These are phyloP conservation scores for Cheilosia grossa DNA, from an alignment of 2,888 invertebrate genomes.

Conservation along the genomic window DNA sequence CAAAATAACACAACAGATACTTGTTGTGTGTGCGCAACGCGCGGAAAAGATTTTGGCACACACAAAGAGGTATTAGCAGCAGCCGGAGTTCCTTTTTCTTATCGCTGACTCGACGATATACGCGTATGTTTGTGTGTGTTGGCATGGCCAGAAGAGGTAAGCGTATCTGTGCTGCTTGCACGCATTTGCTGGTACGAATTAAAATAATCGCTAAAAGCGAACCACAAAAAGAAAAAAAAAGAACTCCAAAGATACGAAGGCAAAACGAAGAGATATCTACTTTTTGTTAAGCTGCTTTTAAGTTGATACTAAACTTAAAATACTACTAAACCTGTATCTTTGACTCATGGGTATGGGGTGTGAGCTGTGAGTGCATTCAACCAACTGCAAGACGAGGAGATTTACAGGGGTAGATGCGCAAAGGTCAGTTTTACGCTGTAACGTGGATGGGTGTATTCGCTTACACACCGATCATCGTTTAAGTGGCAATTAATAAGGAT, in stretches of 20 bases:
- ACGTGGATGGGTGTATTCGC: slow-evolving; percentile 42
- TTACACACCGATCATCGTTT: slow-evolving; percentile 78
- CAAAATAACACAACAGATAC: slow-evolving; percentile 53
- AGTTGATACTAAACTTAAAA: slow-evolving; percentile 70
- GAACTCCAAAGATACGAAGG: slow-evolving; percentile 10
- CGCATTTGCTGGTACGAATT: slow-evolving; percentile 72
- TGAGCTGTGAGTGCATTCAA: slow-evolving; percentile 50
- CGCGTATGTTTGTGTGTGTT: background rate
- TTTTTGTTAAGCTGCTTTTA: slow-evolving; percentile 64
- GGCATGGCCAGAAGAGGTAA: slow-evolving; percentile 54
- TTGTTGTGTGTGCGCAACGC: slow-evolving; percentile 45
- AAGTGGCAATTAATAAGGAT: slow-evolving; percentile 83
- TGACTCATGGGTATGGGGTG: slow-evolving; percentile 27
- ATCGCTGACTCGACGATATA: slow-evolving; percentile 35
- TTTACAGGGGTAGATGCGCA: slow-evolving; percentile 34
- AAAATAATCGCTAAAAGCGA: slow-evolving; percentile 70
- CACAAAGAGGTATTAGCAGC: slow-evolving; percentile 50
- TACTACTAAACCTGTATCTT: slow-evolving; percentile 66
- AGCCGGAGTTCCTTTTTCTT: slow-evolving; percentile 68
- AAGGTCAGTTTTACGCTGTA: slow-evolving; percentile 59
- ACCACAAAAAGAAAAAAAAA: slow-evolving; percentile 17
- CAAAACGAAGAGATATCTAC: slow-evolving; percentile 8
- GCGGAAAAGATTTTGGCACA: slow-evolving; percentile 25
- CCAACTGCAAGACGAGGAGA: slow-evolving; percentile 24
- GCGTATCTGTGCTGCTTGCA: slow-evolving; percentile 63